These are phyloP conservation scores for Hylaeus anthracinus DNA, from an alignment of 1,140 invertebrate species.

Conservation along the genomic window DNA sequence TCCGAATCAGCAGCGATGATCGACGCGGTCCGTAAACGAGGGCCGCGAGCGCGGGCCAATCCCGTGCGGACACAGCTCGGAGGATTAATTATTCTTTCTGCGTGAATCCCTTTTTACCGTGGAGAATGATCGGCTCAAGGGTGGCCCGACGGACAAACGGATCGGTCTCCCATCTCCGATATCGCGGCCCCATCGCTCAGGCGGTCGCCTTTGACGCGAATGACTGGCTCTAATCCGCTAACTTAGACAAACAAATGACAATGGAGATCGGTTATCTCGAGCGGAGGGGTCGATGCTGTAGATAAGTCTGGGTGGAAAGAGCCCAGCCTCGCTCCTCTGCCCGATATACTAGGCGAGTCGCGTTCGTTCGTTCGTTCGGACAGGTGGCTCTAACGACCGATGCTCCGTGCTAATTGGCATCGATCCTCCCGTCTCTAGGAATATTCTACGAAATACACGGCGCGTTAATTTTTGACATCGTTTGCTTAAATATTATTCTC, in stretches of 20 bases:
- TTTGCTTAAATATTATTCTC: too few species aligned
- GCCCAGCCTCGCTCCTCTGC: background rate
- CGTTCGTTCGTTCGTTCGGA: background rate
- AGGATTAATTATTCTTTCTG: conserved; percentile 72
- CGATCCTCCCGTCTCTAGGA: conserved; percentile 50
- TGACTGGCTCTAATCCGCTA: conserved; percentile 68
- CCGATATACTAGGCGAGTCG: background rate
- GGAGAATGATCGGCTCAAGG: conserved; percentile 62
- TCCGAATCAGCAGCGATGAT: conserved; percentile 14
- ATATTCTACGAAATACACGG: background rate
- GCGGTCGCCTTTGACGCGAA: conserved; percentile 68
- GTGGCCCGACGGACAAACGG: conserved; percentile 58
- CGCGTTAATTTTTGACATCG: background rate
- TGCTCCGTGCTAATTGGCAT: conserved; percentile 75
- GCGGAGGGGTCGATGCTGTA: conserved; percentile 43
- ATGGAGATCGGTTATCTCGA: conserved; percentile 71
- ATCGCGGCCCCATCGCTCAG: conserved; percentile 64
- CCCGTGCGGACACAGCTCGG: background rate
- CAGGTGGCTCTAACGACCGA: conserved; percentile 75
- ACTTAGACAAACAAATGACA: conserved; percentile 79
- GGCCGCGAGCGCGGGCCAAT: conserved; percentile 23
- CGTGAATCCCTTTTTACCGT: conserved; percentile 48
- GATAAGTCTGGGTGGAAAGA: conserved; percentile 14
- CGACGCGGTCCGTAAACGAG: conserved; percentile 26
- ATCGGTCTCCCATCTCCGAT: conserved; percentile 62